phyloP scores from a whole-genome alignment of 2,888 invertebrate species.

The Ommatoiulus sabulosus region DNA sequence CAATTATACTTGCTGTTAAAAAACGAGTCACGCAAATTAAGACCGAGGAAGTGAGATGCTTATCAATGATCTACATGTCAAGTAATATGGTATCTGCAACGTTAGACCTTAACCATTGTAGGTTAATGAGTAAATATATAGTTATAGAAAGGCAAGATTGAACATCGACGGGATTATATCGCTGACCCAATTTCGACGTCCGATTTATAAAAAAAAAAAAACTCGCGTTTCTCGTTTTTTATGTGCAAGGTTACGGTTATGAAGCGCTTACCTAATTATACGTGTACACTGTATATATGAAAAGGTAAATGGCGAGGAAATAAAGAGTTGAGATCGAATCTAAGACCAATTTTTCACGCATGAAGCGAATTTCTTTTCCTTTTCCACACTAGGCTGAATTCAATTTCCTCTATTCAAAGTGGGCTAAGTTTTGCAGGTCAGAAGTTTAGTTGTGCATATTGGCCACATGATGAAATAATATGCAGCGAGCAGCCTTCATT shows the following conservation, averaged over 20 bases:
- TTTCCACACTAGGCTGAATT: not conserved
- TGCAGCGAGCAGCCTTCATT: not conserved
- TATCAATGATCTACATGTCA: no score
- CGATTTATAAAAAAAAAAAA: not conserved
- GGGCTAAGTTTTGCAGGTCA: constrained; percentile 36
- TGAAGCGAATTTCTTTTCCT: constrained; percentile 39
- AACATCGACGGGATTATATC: not conserved
- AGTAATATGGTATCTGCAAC: no score
- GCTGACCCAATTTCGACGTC: not conserved
- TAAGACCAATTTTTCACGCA: constrained; percentile 19
- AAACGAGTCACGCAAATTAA: no score
- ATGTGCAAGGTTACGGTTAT: not conserved
- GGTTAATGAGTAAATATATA: constrained; percentile 3
- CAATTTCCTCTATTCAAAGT: not conserved
- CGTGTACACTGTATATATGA: no score
- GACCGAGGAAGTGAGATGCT: no score
- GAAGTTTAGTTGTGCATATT: constrained; percentile 43
- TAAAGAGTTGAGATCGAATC: constrained; percentile 35
- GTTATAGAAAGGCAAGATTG: not conserved
- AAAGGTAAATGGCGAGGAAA: constrained; percentile 17
- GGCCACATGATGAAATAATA: constrained; percentile 43
- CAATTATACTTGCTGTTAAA: no score
- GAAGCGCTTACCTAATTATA: constrained; percentile 16
- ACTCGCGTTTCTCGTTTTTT: not conserved
- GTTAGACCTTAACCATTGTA: no score